Base-by-base conservation (phyloP, 2,113 vertebrate species). In the Jaculus jaculus region DNA sequence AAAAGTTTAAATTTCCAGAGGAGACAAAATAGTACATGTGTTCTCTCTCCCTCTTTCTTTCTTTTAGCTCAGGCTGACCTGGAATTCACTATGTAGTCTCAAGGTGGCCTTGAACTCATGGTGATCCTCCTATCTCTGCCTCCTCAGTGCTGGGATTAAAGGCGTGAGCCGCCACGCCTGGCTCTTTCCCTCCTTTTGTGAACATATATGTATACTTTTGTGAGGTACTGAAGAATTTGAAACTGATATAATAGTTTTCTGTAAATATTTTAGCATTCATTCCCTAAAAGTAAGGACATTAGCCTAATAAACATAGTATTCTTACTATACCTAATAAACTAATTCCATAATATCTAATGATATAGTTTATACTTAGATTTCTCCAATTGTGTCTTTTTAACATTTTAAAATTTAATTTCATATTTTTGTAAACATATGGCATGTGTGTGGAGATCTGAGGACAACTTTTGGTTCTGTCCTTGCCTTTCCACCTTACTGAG, bases 291-390 rank as follows among this genome's bases (percentile, higher is more conserved):
- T 66, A 71, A 77, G 23, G 79, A n/a, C 18, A 51, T 85, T 80
- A 71, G 75, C 13, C 4, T 71, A 24, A 5, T 75, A 9, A 71
- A 74, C 8, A 42, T 84, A 84, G 75, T 87, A 42, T 17, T 6
- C 2, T 63, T 74, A 42, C 8, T 68, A 89, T 3, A 90, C 7
- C 34, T 89, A 58, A 34, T 37, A 78, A 92, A 73, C 54, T 83
- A 92, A 26, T 39, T 84, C 18, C 1, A 2, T 72, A 61, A 42
- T 86, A 39, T 11, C 30, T 89, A 71, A 66, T 77, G 82, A 78
- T 85, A 61, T 13, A 60, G 32, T 80, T 90, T 8, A 42, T 91
- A 66, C 66, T 78, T 39, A 88, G 2, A 81, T 89, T 96, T 94
- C 88, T 69, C 12, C 12, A 39, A 1, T 88, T 91, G 34, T 85